Evolutionary conservation across 2,888 invertebrate species (phyloP).

Genomic region (Acanthoscelides obtectus): DNA sequence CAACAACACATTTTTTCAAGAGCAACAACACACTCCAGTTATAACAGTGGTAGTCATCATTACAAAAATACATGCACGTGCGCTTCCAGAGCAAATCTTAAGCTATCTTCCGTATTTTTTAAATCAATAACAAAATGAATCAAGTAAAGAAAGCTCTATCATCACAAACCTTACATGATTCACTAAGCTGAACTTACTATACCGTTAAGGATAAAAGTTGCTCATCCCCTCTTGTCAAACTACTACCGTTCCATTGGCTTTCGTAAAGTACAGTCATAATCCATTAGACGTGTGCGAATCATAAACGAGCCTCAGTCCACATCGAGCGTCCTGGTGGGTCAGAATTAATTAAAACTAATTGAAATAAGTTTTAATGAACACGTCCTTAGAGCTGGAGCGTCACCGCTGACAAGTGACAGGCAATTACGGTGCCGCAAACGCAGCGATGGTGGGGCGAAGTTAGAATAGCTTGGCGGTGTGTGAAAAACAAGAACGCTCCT

Average conservation of each 20-base stretch:
- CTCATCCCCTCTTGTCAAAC: neutral
- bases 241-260: neutral
- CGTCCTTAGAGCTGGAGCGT: neutral
- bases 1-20: too few species aligned
- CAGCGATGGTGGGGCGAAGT: neutral
- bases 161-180: too few species aligned
- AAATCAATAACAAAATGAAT: too few species aligned
- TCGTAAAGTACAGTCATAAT: neutral
- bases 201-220: too few species aligned
- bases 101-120: too few species aligned
- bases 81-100: too few species aligned
- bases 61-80: too few species aligned
- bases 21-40: too few species aligned
- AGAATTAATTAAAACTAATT: neutral
- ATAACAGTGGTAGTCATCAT: too few species aligned
- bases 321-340: neutral
- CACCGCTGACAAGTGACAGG: neutral
- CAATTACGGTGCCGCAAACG: neutral
- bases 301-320: neutral
- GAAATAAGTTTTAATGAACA: neutral
- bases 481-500: neutral
- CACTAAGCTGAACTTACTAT: too few species aligned
- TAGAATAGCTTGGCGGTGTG: neutral
- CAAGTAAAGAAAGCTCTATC: too few species aligned
- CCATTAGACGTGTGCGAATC: neutral